phyloP scores from a whole-genome alignment of 30 jellyfish, hydroid and myxozoan species.

The Aurelia aurita region DNA sequence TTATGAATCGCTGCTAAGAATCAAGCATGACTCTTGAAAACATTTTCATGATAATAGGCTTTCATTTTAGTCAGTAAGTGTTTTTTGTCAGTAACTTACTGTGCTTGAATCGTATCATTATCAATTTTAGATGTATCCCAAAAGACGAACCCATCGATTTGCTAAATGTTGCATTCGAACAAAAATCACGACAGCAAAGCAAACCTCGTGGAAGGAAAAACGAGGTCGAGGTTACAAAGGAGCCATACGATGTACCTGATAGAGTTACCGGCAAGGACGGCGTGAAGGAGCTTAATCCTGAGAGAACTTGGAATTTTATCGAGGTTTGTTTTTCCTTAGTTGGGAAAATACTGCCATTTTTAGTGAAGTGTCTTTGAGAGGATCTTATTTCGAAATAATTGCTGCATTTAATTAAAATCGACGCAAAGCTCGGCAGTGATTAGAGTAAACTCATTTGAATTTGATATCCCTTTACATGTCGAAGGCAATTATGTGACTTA shows the following conservation, averaged over 20 bases:
- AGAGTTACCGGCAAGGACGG: slow-evolving; percentile 88
- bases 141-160: slow-evolving; percentile 83
- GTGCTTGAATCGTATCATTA: neutral
- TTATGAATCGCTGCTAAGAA: too few species aligned
- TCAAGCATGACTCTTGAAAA: too few species aligned
- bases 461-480: too few species aligned
- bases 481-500: too few species aligned
- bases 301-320: slow-evolving; percentile 84
- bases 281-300: slow-evolving; percentile 63
- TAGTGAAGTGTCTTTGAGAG: too few species aligned
- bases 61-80: too few species aligned
- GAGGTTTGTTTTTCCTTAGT: slow-evolving; percentile 54
- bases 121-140: slow-evolving; percentile 69
- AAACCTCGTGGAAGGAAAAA: slow-evolving; percentile 25
- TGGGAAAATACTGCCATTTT: neutral
- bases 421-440: too few species aligned
- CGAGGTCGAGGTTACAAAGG: slow-evolving; percentile 13
- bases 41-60: too few species aligned
- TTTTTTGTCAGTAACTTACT: too few species aligned
- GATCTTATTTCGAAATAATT: too few species aligned
- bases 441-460: too few species aligned
- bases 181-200: slow-evolving; percentile 15
- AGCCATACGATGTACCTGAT: slow-evolving; percentile 88
- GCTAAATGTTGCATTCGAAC: slow-evolving; percentile 92
- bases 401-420: too few species aligned